Conservation (phyloP, 2,797 vertebrate genomes). For the Channa striata region DNA sequence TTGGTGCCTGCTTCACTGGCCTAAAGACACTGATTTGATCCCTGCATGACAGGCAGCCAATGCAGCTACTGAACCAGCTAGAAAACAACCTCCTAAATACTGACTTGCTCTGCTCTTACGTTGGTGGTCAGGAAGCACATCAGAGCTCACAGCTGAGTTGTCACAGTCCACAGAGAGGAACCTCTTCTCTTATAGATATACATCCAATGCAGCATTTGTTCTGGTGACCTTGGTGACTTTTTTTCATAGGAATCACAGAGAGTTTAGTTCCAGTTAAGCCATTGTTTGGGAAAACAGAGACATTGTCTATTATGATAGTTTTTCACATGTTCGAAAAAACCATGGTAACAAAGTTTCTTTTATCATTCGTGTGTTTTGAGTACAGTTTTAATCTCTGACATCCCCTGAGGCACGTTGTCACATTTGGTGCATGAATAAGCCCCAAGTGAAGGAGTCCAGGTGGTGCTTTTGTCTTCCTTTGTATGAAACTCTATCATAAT, state of each 20-base stretch:
- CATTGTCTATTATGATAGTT: slow-evolving; percentile 56
- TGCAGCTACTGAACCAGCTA: slow-evolving; percentile 65
- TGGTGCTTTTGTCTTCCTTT: not conserved
- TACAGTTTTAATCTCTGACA: slow-evolving; percentile 25
- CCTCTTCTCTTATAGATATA: not conserved
- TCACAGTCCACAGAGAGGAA: slow-evolving; percentile 9
- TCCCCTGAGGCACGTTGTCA: not conserved
- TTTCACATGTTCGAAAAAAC: slow-evolving; percentile 48
- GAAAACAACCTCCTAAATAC: slow-evolving; percentile 27
- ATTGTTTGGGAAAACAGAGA: slow-evolving; percentile 51
- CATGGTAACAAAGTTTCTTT: slow-evolving; percentile 46
- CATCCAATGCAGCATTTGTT: slow-evolving; percentile 21
- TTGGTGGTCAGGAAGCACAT: slow-evolving; percentile 21
- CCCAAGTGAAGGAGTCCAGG: slow-evolving; percentile 17
- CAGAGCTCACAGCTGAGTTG: not conserved
- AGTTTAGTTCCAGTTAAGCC: slow-evolving; percentile 43
- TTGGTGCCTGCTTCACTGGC: slow-evolving; percentile 54
- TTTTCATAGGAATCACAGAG: slow-evolving; percentile 30
- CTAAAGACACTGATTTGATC: slow-evolving; percentile 75
- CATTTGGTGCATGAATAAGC: slow-evolving; percentile 15
- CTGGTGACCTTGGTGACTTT: slow-evolving; percentile 56
- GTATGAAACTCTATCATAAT: not conserved
- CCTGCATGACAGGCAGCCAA: slow-evolving; percentile 66
- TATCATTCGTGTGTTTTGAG: slow-evolving; percentile 34
- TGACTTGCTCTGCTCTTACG: slow-evolving; percentile 22